Evolutionary conservation across 2,797 vertebrate species (phyloP).

Genomic region (Acrocephalus scirpaceus): DNA sequence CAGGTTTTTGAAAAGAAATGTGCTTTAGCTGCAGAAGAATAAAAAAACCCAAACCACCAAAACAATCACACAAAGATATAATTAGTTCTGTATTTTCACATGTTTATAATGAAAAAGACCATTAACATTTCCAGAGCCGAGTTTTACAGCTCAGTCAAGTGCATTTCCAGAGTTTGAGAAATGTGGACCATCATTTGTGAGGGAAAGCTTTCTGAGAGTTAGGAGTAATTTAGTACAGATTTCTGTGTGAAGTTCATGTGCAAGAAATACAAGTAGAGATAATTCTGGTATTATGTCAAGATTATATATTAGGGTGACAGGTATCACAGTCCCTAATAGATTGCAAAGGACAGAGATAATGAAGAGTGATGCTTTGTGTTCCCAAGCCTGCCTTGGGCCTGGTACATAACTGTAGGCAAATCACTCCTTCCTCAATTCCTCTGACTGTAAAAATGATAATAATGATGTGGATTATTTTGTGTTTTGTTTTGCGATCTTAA

Average conservation of each 20-base stretch:
- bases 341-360: background rate
- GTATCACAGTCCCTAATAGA: conserved; percentile 11
- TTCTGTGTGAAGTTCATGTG: background rate
- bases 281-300: conserved; percentile 35
- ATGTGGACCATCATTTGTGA: background rate
- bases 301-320: conserved; percentile 23
- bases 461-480: background rate
- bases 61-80: background rate
- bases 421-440: background rate
- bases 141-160: background rate
- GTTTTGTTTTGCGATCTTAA: background rate
- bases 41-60: background rate
- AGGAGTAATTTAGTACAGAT: background rate
- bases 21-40: background rate
- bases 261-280: background rate
- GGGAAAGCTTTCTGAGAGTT: background rate
- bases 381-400: background rate
- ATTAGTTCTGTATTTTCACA: background rate
- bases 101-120: background rate
- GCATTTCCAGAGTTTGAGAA: background rate
- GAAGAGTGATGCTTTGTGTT: conserved; percentile 45
- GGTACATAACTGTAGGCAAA: background rate
- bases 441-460: background rate
- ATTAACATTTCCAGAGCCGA: background rate
- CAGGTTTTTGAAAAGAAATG: background rate